phyloP scores from a whole-genome alignment of 2,113 vertebrate genomes.

The Istiophorus platypterus region DNA sequence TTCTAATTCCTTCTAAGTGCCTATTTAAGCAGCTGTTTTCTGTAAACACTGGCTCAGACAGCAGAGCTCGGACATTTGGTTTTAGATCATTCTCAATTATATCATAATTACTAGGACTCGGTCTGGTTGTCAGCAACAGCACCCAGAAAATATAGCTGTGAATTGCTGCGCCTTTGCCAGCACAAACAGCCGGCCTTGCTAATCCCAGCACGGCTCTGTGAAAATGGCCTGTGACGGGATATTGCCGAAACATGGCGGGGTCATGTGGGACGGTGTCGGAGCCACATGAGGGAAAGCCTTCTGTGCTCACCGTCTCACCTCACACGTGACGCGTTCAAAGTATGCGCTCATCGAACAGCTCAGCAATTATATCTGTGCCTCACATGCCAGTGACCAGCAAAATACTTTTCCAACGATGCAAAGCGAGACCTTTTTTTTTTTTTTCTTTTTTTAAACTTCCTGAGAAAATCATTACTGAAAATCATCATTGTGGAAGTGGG shows the following conservation, averaged over 20 bases:
- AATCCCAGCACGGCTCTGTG: conserved; percentile 75
- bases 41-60: conserved; percentile 69
- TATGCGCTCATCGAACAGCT: conserved; percentile 20
- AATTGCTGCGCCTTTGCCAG: conserved; percentile 75
- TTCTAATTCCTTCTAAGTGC: conserved; percentile 76
- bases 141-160: conserved; percentile 74
- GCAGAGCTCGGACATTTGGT: conserved; percentile 62
- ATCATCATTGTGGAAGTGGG: conserved; percentile 22
- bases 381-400: conserved; percentile 12
- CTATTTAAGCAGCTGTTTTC: conserved; percentile 82
- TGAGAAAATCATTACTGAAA: conserved; percentile 52
- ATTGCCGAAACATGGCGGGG: conserved; percentile 67
- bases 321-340: conserved; percentile 26
- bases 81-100: conserved; percentile 77
- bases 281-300: conserved; percentile 33
- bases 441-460: too few species aligned
- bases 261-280: conserved; percentile 52
- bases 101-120: conserved; percentile 73
- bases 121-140: conserved; percentile 70
- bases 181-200: conserved; percentile 77
- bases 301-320: conserved; percentile 48
- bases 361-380: conserved; percentile 35
- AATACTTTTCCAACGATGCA: background rate
- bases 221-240: conserved; percentile 70
- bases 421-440: background rate